Evolutionary conservation across 2,113 vertebrate species (phyloP).

Genomic region (Ctenodactylus gundi): DNA sequence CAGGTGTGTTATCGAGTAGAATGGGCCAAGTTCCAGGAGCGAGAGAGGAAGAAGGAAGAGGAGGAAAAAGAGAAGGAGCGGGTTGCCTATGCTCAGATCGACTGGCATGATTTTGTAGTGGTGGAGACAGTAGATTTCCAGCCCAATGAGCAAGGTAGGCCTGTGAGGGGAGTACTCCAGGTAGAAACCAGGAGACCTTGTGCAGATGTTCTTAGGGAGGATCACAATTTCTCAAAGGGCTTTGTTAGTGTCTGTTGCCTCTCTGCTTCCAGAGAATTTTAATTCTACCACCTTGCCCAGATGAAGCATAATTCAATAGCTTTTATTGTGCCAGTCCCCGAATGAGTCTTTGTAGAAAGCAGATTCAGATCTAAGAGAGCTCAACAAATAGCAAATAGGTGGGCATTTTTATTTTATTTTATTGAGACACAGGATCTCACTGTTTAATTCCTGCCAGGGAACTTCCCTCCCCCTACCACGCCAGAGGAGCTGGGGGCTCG

Average conservation of each 20-base stretch:
- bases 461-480: conserved; percentile 98
- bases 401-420: too few species aligned
- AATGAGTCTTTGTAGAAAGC: background rate
- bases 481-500: conserved; percentile 97
- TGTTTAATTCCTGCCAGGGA: conserved; percentile 84
- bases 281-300: background rate
- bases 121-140: conserved; percentile 99
- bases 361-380: background rate
- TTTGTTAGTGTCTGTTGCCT: background rate
- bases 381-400: background rate
- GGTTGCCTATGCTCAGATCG: conserved; percentile 97
- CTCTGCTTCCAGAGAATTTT: background rate
- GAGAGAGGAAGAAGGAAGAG: conserved; percentile 97
- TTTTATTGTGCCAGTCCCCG: background rate
- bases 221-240: background rate
- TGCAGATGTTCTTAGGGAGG: background rate
- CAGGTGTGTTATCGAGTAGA: conserved; percentile 98
- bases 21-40: conserved; percentile 98
- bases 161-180: background rate
- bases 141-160: conserved; percentile 94
- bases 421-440: too few species aligned
- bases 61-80: conserved; percentile 97
- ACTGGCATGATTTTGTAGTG: conserved; percentile 99
- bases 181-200: background rate
- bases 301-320: background rate